These are phyloP conservation scores for Netelia melanura DNA, from an alignment of 2,888 invertebrate genomes.

Conservation along the genomic window DNA sequence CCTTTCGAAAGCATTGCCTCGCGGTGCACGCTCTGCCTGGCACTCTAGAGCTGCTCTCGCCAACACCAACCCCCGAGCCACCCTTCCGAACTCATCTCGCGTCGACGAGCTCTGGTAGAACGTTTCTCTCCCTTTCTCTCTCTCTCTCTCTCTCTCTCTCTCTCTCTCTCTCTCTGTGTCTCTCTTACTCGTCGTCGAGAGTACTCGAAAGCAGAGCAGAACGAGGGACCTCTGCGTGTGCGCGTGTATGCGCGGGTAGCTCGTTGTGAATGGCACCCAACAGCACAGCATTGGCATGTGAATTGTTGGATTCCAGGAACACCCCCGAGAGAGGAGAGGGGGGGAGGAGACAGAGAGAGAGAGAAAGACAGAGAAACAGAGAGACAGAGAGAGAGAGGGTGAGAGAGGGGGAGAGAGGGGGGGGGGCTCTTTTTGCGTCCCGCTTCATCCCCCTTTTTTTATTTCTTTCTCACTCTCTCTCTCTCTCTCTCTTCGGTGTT, in stretches of 20 bases:
- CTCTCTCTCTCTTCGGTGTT: neutral
- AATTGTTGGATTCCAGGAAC: constrained; percentile 40
- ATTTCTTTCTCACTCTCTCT: constrained; percentile 13
- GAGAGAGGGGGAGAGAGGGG: no score
- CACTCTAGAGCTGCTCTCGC: constrained; percentile 37
- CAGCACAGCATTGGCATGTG: constrained; percentile 26
- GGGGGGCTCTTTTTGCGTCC: constrained; percentile 33
- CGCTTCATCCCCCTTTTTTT: constrained; percentile 27
- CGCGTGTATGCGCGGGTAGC: constrained; percentile 13
- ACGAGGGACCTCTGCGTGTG: constrained; percentile 30
- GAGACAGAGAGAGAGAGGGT: no score
- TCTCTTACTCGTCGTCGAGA: constrained; percentile 40
- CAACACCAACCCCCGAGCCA: constrained; percentile 19
- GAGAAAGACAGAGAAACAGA: no score
- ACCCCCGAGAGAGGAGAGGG: constrained; percentile 3
- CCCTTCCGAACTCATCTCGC: constrained; percentile 52
- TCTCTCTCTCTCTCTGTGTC: constrained; percentile 8
- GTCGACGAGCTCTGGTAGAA: constrained; percentile 30
- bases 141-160: constrained; percentile 16
- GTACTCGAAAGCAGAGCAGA: constrained; percentile 52
- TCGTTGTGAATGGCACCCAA: neutral
- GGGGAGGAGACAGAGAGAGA: no score
- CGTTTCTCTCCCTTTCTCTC: neutral
- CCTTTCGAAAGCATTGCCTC: constrained; percentile 60
- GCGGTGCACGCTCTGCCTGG: constrained; percentile 32